Evolutionary conservation across 2,797 vertebrate species (phyloP), one percentile per base, ranked within the genome.

Genomic region (Chiroxiphia lanceolata): DNA sequence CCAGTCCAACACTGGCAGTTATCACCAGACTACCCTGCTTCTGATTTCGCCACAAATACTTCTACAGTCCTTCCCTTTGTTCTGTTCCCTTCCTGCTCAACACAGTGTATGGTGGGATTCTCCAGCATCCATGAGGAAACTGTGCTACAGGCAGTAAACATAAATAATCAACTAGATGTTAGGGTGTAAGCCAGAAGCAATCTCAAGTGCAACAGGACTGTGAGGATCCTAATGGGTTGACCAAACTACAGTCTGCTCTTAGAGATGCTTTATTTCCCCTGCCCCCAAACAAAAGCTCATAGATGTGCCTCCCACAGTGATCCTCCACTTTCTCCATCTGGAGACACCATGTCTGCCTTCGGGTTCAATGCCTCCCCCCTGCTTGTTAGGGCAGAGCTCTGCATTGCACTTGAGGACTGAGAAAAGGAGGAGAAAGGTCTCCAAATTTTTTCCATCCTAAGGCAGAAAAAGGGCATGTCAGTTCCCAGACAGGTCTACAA

Each of bases 101-200:
- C 13, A 59, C 0, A 0, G 4, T 5, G 11, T 8, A 36, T 6
- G 5, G 34, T n/a, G 45, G 34, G 40, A 85, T 78, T 59, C 27
- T 22, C 7, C 0, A 0, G 27, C 34, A 87, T 13, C 33, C 31
- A 48, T 8, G 2, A 40, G 23, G 44, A 72, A 82, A 65, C 25
- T 77, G 48, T 45, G 20, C 54, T 59, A 42, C 27, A 53, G 59
- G 44, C 33, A 92, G 15, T 47, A 89, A 71, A 80, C 11, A 9
- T n/a, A 61, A 76, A 71, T 71, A 29, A 57, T 48, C 74, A 83
- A 6, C 6, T 22, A 29, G 6, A 14, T 23, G 5, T 45, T n/a
- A 54, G 17, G 13, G 17, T 63, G 80, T 72, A 91, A 89, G 63
- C 26, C 34, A 9, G 64, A 80, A 89, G 54, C 20, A 59, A 15